A percentile compares a stretch with the other conserved stretches of the same genome.
These are phyloP conservation scores for Megaptera novaeangliae DNA, from an alignment of 2,113 vertebrate genomes.

Conservation along the genomic window DNA sequence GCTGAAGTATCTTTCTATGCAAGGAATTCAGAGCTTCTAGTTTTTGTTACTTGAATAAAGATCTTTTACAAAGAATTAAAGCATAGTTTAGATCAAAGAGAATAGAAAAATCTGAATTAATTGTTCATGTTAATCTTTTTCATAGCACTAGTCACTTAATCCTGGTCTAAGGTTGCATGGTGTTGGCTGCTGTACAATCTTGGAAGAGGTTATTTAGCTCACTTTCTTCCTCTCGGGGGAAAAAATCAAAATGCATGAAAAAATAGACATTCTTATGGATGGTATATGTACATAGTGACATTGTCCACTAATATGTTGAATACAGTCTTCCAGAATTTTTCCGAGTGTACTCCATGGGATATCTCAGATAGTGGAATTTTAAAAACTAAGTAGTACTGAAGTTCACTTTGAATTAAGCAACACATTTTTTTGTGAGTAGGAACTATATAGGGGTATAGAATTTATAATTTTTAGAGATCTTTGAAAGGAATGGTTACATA, in stretches of 20 bases:
- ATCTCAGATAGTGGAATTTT: neutral
- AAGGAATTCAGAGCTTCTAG: neutral
- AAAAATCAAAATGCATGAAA: neutral
- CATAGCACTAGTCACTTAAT: neutral
- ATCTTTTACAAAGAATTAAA: neutral
- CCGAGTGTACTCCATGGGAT: neutral
- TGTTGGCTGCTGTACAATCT: neutral
- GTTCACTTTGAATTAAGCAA: slow-evolving; percentile 28
- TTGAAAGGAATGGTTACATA: neutral
- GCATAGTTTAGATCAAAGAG: neutral
- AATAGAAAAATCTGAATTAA: slow-evolving; percentile 36
- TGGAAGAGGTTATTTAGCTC: slow-evolving; percentile 2
- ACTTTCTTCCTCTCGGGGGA: neutral
- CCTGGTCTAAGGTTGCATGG: neutral
- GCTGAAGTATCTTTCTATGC: neutral
- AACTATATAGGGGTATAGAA: neutral
- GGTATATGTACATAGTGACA: neutral
- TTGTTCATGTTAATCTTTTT: slow-evolving; percentile 11
- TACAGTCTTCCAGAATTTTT: neutral
- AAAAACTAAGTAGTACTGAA: neutral
- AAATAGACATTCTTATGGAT: neutral
- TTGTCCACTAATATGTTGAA: neutral
- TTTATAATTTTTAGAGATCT: neutral
- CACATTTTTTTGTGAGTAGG: neutral
- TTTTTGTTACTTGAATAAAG: slow-evolving; percentile 45